Evolutionary conservation across 2,888 invertebrate genomes (phyloP).

Genomic region (Periphyllus acericola): DNA sequence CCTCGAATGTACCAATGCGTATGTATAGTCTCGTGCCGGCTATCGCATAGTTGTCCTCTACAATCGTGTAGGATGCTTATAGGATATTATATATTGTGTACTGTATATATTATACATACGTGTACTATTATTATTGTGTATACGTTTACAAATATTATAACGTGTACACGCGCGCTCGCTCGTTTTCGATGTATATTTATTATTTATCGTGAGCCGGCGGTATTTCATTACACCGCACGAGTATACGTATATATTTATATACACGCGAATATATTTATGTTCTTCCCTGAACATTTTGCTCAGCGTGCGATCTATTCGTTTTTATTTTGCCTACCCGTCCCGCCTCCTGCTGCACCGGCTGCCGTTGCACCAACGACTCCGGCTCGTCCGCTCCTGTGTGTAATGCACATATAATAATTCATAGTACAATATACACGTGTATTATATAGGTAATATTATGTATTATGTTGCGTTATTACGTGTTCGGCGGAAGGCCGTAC

Average conservation of each 20-base stretch:
- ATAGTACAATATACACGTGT: background rate
- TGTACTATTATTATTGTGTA: no score
- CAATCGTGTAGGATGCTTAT: no score
- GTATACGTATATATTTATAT: no score
- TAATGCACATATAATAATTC: no score
- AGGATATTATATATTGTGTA: no score
- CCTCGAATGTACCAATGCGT: no score
- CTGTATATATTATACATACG: no score
- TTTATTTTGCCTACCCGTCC: background rate
- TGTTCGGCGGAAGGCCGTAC: no score
- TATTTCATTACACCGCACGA: background rate
- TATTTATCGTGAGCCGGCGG: slow-evolving; percentile 10
- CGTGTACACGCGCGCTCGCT: background rate
- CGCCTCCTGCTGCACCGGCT: no score
- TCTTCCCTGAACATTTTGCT: background rate
- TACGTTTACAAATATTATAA: no score
- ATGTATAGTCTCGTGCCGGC: slow-evolving; percentile 2
- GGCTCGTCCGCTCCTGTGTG: background rate
- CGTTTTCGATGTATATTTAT: slow-evolving; percentile 29
- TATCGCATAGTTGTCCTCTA: background rate
- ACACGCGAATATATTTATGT: background rate
- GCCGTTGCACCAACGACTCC: no score
- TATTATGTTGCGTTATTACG: no score
- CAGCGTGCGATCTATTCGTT: slow-evolving; percentile 22
- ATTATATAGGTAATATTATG: background rate